Evolutionary conservation across 2,113 vertebrate genomes (phyloP).

Genomic region (Ptilorrhoa leucosticta): DNA sequence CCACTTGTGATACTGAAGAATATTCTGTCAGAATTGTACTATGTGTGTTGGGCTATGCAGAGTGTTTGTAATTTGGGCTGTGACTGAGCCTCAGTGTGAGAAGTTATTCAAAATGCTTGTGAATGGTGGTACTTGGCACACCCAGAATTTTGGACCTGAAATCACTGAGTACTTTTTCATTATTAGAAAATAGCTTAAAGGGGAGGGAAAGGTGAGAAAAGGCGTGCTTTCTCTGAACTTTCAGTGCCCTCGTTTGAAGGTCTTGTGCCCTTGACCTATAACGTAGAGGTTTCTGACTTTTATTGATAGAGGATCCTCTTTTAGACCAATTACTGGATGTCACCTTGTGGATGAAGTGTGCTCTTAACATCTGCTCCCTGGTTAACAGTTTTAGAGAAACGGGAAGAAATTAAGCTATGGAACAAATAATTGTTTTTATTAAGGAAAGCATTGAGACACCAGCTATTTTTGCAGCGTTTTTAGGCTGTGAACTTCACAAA

Average conservation of each 20-base stretch:
- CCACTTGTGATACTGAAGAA: background rate
- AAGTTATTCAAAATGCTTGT: background rate
- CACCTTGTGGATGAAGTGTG: background rate
- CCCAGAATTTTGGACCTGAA: background rate
- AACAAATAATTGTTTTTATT: background rate
- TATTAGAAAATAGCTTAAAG: background rate
- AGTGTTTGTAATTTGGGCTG: background rate
- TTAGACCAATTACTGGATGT: background rate
- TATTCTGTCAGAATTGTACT: background rate
- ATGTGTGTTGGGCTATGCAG: background rate
- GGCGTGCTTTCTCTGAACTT: background rate
- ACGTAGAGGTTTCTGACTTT: background rate
- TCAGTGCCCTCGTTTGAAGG: background rate
- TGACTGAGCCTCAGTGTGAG: background rate
- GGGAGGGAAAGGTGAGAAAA: background rate
- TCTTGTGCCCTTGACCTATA: constrained; percentile 26
- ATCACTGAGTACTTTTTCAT: background rate
- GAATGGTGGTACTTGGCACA: background rate
- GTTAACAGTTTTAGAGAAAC: background rate
- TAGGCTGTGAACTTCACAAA: background rate
- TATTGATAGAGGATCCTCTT: background rate
- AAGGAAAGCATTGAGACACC: background rate
- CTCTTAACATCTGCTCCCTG: background rate
- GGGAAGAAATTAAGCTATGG: background rate
- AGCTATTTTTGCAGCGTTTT: background rate